phyloP scores from a whole-genome alignment of 2,797 vertebrate species.

The Brachymystax lenok region DNA sequence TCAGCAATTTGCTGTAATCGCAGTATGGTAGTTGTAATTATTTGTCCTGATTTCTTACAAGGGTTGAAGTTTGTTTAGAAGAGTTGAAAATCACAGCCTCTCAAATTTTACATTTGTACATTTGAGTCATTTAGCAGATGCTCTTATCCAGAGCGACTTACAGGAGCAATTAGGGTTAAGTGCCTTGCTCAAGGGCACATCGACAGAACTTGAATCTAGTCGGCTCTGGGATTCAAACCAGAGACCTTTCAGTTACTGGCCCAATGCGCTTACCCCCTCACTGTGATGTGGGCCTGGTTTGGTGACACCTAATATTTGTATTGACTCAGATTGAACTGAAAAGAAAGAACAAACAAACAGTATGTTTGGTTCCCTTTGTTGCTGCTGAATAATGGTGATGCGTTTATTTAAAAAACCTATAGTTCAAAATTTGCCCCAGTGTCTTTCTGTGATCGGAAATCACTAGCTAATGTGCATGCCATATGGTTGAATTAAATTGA shows the following conservation, averaged over 20 bases:
- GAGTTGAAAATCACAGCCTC: neutral
- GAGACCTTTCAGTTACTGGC: too few relatives aligned
- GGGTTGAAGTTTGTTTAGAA: neutral
- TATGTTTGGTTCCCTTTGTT: constrained; percentile 25
- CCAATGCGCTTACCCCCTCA: too few relatives aligned
- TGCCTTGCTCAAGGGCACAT: too few relatives aligned
- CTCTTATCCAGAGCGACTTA: too few relatives aligned
- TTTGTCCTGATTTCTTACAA: neutral
- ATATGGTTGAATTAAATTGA: constrained; percentile 68
- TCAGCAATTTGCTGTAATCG: neutral
- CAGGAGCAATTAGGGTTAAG: too few relatives aligned
- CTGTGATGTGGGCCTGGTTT: neutral
- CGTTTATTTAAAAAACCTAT: constrained; percentile 51
- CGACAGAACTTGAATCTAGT: too few relatives aligned
- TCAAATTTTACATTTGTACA: neutral
- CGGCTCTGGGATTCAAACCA: too few relatives aligned
- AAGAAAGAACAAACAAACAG: neutral
- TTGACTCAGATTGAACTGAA: neutral
- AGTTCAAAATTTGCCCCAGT: constrained; percentile 41
- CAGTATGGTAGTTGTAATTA: neutral
- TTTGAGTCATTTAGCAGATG: too few relatives aligned
- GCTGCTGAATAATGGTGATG: constrained; percentile 33
- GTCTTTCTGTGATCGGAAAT: constrained; percentile 67
- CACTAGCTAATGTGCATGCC: constrained; percentile 62
- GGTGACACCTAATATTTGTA: neutral